A percentile compares a stretch with the other conserved stretches of the same genome.
These are phyloP conservation scores for Harlomillsia oculata DNA, from an alignment of 1,140 invertebrate genomes.

Conservation along the genomic window DNA sequence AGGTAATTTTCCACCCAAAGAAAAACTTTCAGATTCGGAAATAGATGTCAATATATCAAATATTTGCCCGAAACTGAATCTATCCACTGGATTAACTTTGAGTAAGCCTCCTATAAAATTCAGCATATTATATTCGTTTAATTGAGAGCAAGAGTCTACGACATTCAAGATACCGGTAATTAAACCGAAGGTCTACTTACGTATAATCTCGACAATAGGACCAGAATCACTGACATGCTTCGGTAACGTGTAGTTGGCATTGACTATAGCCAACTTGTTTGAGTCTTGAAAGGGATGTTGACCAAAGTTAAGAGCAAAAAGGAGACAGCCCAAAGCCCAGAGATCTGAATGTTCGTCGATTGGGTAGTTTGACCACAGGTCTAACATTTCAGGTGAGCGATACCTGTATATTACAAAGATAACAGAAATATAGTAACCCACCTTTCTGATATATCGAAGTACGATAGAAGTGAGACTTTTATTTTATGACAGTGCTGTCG, in stretches of 20 bases:
- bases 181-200: not conserved
- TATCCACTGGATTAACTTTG: constrained; percentile 11
- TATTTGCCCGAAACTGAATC: constrained; percentile 18
- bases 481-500: no score
- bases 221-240: constrained; percentile 7
- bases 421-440: not conserved
- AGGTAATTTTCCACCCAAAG: constrained; percentile 12
- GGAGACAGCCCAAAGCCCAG: constrained; percentile 94
- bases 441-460: not conserved
- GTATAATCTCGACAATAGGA: constrained; percentile 15
- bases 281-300: constrained; percentile 95
- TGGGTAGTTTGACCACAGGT: constrained; percentile 92
- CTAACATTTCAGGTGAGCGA: constrained; percentile 89
- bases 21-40: constrained; percentile 15
- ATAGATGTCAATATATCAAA: constrained; percentile 19
- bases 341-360: constrained; percentile 82
- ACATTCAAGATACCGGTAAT: not conserved
- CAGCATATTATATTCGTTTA: not conserved
- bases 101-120: constrained; percentile 15
- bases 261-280: constrained; percentile 90
- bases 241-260: constrained; percentile 59
- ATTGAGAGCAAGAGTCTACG: not conserved
- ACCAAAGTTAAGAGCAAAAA: constrained; percentile 84
- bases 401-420: constrained; percentile 14
- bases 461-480: no score